phyloP scores from a whole-genome alignment of 2,888 invertebrate genomes.

The Ochropleura leucogaster region DNA sequence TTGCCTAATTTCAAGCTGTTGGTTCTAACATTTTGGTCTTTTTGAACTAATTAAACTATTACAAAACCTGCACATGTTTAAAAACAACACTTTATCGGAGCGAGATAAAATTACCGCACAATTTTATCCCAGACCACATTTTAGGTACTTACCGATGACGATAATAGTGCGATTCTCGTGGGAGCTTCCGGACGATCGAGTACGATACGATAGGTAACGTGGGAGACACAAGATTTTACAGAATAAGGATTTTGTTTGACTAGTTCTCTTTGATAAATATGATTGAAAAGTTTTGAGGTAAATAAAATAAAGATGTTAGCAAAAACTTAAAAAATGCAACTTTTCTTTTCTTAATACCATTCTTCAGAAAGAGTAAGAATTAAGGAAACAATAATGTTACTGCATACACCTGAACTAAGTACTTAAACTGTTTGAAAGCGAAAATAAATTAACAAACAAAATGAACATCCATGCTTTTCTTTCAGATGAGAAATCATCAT shows the following conservation, averaged over 20 bases:
- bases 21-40: not conserved
- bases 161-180: slow-evolving; percentile 63
- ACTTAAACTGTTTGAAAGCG: too few species aligned
- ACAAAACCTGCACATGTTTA: not conserved
- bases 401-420: too few species aligned
- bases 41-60: not conserved
- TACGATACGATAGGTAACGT: not conserved
- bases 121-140: slow-evolving; percentile 65
- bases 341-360: too few species aligned
- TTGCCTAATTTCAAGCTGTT: not conserved
- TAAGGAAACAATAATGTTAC: too few species aligned
- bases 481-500: too few species aligned
- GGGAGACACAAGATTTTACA: not conserved
- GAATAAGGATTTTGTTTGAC: not conserved
- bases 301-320: too few species aligned
- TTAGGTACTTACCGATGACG: slow-evolving; percentile 54
- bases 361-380: too few species aligned
- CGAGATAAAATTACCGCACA: slow-evolving; percentile 55
- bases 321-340: too few species aligned
- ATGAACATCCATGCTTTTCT: too few species aligned
- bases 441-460: too few species aligned
- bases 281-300: too few species aligned
- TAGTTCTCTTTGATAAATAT: not conserved
- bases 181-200: slow-evolving; percentile 56
- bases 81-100: slow-evolving; percentile 33